A percentile compares a stretch with the other conserved stretches of the same genome.
phyloP scores from a whole-genome alignment of 2,888 invertebrate genomes.

The Anaspis maculata region DNA sequence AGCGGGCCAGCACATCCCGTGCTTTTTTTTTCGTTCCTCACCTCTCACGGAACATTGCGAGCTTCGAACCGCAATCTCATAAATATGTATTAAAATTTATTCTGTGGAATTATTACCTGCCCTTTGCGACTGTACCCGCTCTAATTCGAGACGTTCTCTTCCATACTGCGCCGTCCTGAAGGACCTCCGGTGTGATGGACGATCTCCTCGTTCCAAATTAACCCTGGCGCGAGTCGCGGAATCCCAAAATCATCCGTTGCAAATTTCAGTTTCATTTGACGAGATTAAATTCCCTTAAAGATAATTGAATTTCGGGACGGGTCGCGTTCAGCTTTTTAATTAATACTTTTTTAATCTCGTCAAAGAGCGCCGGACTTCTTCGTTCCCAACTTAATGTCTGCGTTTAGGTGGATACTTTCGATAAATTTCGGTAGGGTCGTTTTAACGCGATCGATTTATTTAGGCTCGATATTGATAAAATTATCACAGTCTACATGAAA shows the following conservation, averaged over 20 bases:
- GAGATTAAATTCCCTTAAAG: constrained; percentile 23
- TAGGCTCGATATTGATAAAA: too few relatives aligned
- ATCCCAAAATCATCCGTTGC: constrained; percentile 21
- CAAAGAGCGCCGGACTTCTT: constrained; percentile 11
- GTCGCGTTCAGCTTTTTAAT: constrained; percentile 23
- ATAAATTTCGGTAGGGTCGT: too few relatives aligned
- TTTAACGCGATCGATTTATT: too few relatives aligned
- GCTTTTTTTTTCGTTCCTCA: too few relatives aligned
- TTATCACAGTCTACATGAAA: too few relatives aligned
- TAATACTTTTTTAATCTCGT: constrained; percentile 25
- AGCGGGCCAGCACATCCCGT: too few relatives aligned
- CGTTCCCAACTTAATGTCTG: constrained; percentile 10
- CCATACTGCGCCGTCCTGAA: constrained; percentile 15
- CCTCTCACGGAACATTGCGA: too few relatives aligned
- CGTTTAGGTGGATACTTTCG: too few relatives aligned
- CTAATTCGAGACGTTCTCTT: constrained; percentile 23
- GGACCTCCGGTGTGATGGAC: constrained; percentile 16
- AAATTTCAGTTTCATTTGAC: constrained; percentile 26
- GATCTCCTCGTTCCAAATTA: constrained; percentile 8
- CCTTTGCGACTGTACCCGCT: constrained; percentile 24
- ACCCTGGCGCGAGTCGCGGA: constrained; percentile 13
- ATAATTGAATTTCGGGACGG: constrained; percentile 22
- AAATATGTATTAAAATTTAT: constrained; percentile 41
- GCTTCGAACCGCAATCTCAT: too few relatives aligned
- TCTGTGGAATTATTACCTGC: constrained; percentile 37